A percentile compares a stretch with the other conserved stretches of the same genome.
Conservation (phyloP, 1,140 invertebrate genomes). For the Varroa destructor region DNA sequence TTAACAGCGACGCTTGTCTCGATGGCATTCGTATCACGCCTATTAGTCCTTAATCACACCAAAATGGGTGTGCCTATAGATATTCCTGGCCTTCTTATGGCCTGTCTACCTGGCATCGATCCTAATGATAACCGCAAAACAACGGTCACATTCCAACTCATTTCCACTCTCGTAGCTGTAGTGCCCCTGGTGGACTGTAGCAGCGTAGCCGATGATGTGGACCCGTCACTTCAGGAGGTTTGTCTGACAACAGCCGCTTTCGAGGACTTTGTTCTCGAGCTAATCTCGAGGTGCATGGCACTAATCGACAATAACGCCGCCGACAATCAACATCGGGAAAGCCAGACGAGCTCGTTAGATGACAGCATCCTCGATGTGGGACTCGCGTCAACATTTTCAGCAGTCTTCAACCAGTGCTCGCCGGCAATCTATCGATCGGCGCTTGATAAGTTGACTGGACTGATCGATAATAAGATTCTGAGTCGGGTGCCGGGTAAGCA, state of each 20-base stretch:
- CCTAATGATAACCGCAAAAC: constrained; percentile 76
- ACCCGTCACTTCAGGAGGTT: constrained; percentile 52
- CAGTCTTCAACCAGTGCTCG: constrained; percentile 33
- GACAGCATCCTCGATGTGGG: constrained; percentile 13
- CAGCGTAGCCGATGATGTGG: constrained; percentile 45
- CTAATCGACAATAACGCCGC: constrained; percentile 58
- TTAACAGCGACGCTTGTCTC: constrained; percentile 63
- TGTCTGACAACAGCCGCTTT: constrained; percentile 66
- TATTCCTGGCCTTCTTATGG: constrained; percentile 49
- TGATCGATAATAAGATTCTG: constrained; percentile 5
- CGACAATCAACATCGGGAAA: constrained; percentile 46
- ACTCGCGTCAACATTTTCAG: constrained; percentile 7
- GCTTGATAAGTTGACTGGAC: background rate
- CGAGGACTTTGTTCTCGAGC: constrained; percentile 74
- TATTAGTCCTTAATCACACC: constrained; percentile 44
- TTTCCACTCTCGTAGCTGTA: constrained; percentile 57
- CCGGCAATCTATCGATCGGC: constrained; percentile 28
- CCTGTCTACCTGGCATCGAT: constrained; percentile 71
- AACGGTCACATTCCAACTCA: constrained; percentile 58
- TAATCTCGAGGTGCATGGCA: constrained; percentile 58
- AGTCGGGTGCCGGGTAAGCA: background rate
- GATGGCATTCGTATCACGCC: constrained; percentile 54
- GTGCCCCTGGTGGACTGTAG: constrained; percentile 74
- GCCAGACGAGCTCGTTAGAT: constrained; percentile 22
- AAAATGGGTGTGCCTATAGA: constrained; percentile 47